Base-by-base conservation (phyloP, 2,888 invertebrate species). In the Noctuana brunneofusca region DNA sequence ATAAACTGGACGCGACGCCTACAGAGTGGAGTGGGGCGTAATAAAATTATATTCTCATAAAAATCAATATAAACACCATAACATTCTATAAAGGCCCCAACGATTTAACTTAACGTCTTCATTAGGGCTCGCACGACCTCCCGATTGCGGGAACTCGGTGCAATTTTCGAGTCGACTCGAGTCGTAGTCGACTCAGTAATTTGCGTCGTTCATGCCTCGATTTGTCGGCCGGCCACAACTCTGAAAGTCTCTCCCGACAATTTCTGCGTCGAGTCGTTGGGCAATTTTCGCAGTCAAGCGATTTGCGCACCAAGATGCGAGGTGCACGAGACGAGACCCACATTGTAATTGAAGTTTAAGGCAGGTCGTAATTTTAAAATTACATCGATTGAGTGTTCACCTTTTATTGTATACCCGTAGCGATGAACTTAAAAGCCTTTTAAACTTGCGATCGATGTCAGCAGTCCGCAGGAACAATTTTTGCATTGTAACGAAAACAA, bases 361-460 rank as follows among this genome's bases (percentile, higher is more conserved):
- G 86, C 86, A 84, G 80, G 79, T 84, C 81, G 84, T 84, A 85
- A 87, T 89, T 89, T 88, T 81, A 80, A 89, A 87, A 89, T 89
- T 86, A 84, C 85, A 78, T 70, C 78, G 81, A 87, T 87, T 84
- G 80, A 86, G 84, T 81, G 81, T 79, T 86, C 83, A 83, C 79
- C 79, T 83, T 79, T 82, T 82, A 75, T 73, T 75, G 72, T 71
- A 27, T 68, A 69, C 69, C 30, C 32, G 75, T 73, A 76, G 72
- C 72, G 75, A 73, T 66, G 64, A 76, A 83, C 75, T 75, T 75
- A 78, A 81, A 79, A 76, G 77, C 79, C 75, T 80, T 81, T 76
- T 79, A 65, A 71, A 66, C 55, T 65, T 71, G 77, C 69, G 75
- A 75, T 78, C 78, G 75, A 71, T 75, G 55, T 55, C 49, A 55